Conservation (phyloP, 2,113 vertebrate genomes). For the Periophthalmodon schlosseri region DNA sequence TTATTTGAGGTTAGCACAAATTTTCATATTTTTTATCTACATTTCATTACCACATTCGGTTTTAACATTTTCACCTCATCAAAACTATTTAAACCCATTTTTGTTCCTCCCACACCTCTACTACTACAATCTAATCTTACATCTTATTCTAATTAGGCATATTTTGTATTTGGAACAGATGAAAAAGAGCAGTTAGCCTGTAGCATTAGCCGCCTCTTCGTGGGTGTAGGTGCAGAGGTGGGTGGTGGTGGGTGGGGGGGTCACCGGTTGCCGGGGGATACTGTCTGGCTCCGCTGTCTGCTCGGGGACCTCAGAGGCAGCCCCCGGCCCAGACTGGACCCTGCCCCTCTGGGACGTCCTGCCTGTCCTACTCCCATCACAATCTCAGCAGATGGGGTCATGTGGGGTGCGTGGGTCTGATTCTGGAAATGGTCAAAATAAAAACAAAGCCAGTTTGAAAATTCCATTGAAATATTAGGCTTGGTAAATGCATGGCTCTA, state of each 20-base stretch:
- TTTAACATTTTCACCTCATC: too few relatives aligned
- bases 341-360: conserved; percentile 43
- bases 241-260: conserved; percentile 1
- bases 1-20: too few relatives aligned
- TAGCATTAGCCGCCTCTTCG: not conserved
- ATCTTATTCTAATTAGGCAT: not conserved
- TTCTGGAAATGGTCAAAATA: not conserved
- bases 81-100: too few relatives aligned
- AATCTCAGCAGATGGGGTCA: conserved; percentile 45
- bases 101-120: not conserved
- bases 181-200: not conserved
- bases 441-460: not conserved
- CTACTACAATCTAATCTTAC: not conserved
- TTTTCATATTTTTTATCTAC: too few relatives aligned
- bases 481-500: not conserved
- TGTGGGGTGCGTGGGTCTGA: conserved; percentile 2
- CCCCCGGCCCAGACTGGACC: conserved; percentile 37
- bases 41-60: too few relatives aligned
- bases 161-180: not conserved
- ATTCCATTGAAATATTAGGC: not conserved
- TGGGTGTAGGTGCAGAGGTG: not conserved
- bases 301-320: conserved; percentile 42
- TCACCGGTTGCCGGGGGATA: conserved; percentile 38
- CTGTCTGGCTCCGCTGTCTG: conserved; percentile 59
- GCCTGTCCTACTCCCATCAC: conserved; percentile 38